phyloP scores from a whole-genome alignment of 2,113 vertebrate genomes.

The Onychostoma macrolepis region DNA sequence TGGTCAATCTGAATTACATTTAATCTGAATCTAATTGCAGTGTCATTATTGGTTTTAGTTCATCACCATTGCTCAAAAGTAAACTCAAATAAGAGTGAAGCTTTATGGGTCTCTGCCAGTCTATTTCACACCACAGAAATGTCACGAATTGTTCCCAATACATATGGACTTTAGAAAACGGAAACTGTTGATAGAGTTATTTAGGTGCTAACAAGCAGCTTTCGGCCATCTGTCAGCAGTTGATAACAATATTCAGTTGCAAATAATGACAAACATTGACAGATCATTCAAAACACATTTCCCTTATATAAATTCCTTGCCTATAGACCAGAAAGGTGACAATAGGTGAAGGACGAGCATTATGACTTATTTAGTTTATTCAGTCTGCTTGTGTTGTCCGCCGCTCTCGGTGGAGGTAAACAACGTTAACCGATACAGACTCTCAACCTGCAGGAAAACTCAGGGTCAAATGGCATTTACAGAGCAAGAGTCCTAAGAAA shows the following conservation, averaged over 20 bases:
- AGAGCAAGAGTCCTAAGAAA: conserved; percentile 49
- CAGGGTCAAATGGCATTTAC: conserved; percentile 52
- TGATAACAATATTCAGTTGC: conserved; percentile 26
- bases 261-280: conserved; percentile 36
- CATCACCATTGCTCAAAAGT: conserved; percentile 1
- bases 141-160: not conserved
- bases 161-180: not conserved
- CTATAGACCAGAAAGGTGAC: not conserved
- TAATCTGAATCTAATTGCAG: conserved; percentile 25
- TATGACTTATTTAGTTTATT: conserved; percentile 37
- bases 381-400: conserved; percentile 37
- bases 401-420: conserved; percentile 18
- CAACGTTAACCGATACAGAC: conserved; percentile 33
- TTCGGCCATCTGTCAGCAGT: conserved; percentile 40
- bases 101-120: conserved; percentile 7
- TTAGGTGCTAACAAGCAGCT: conserved; percentile 12
- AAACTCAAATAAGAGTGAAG: not conserved
- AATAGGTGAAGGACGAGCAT: conserved; percentile 1
- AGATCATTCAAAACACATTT: not conserved
- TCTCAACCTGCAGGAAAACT: conserved; percentile 22
- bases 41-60: conserved; percentile 11
- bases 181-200: not conserved
- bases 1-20: conserved; percentile 9
- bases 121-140: conserved; percentile 8
- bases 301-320: not conserved